Percentiles rank a stretch among this genome's conserved stretches.
Evolutionary conservation across 2,113 vertebrate species (phyloP).

Genomic region (Gasterosteus nipponicus): DNA sequence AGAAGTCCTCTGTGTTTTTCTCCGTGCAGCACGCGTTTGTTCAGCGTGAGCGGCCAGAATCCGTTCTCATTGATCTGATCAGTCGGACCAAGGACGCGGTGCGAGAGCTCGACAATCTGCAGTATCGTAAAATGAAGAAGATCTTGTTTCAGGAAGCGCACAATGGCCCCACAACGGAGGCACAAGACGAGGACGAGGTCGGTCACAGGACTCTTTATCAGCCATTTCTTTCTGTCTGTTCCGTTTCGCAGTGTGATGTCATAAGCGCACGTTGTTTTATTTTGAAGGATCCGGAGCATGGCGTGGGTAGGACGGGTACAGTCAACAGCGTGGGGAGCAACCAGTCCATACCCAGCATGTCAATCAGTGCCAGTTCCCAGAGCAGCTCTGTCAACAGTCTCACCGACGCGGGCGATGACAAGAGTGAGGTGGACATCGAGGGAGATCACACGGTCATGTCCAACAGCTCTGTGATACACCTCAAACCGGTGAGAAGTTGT

Average conservation of each 20-base stretch:
- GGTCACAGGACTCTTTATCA: constrained; percentile 30
- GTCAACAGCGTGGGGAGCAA: constrained; percentile 99
- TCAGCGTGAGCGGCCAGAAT: constrained; percentile 92
- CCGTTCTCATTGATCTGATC: constrained; percentile 97
- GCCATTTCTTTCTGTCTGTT: constrained; percentile 6
- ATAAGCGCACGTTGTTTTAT: not conserved
- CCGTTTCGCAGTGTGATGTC: not conserved
- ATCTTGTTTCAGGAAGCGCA: constrained; percentile 98
- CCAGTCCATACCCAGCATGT: constrained; percentile 99
- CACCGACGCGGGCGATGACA: constrained; percentile 94
- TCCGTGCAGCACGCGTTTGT: constrained; percentile 92
- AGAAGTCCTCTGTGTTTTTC: constrained; percentile 16
- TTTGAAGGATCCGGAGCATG: constrained; percentile 91
- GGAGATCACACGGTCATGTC: constrained; percentile 98
- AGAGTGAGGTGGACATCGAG: constrained; percentile 94
- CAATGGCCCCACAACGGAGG: constrained; percentile 93
- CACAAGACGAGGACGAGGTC: constrained; percentile 97
- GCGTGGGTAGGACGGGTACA: constrained; percentile 91
- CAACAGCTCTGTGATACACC: constrained; percentile 95
- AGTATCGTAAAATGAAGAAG: constrained; percentile 99
- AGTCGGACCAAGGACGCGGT: constrained; percentile 98
- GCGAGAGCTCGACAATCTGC: constrained; percentile 97
- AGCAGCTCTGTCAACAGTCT: constrained; percentile 99
- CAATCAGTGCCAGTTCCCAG: constrained; percentile 99
- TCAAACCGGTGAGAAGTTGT: constrained; percentile 88